phyloP scores from a whole-genome alignment of 2,797 vertebrate species.

The Esox lucius region DNA sequence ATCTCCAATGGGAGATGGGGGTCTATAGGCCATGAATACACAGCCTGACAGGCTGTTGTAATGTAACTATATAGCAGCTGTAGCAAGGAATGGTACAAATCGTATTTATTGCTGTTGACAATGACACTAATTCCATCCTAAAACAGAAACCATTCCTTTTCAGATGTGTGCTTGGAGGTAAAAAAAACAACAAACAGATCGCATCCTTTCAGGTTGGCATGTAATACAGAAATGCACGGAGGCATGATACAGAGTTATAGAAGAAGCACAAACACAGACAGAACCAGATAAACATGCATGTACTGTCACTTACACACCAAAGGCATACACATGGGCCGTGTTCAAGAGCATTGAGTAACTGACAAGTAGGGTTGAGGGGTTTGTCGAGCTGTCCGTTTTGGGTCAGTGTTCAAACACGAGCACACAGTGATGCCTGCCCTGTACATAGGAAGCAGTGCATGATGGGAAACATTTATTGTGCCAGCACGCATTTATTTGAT shows the following conservation, averaged over 20 bases:
- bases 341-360: not conserved
- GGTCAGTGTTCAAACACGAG: conserved; percentile 34
- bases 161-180: conserved; percentile 27
- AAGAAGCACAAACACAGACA: conserved; percentile 66
- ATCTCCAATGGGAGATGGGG: not conserved
- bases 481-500: conserved; percentile 79
- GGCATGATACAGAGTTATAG: conserved; percentile 27
- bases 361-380: not conserved
- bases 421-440: conserved; percentile 40
- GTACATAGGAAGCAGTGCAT: conserved; percentile 78
- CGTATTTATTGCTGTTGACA: conserved; percentile 69
- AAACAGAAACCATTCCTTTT: conserved; percentile 6
- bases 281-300: conserved; percentile 54
- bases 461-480: conserved; percentile 72
- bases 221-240: conserved; percentile 25
- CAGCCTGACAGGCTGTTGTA: conserved; percentile 16
- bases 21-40: conserved; percentile 38
- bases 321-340: conserved; percentile 9
- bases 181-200: not conserved
- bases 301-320: conserved; percentile 39
- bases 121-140: conserved; percentile 45
- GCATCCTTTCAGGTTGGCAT: conserved; percentile 27
- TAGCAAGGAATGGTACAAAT: conserved; percentile 58
- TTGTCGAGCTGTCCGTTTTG: not conserved
- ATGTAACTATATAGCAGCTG: conserved; percentile 24